Percentiles rank a stretch among this genome's conserved stretches.
Evolutionary conservation across 2,797 vertebrate species (phyloP).

Genomic region (Dryobates pubescens): DNA sequence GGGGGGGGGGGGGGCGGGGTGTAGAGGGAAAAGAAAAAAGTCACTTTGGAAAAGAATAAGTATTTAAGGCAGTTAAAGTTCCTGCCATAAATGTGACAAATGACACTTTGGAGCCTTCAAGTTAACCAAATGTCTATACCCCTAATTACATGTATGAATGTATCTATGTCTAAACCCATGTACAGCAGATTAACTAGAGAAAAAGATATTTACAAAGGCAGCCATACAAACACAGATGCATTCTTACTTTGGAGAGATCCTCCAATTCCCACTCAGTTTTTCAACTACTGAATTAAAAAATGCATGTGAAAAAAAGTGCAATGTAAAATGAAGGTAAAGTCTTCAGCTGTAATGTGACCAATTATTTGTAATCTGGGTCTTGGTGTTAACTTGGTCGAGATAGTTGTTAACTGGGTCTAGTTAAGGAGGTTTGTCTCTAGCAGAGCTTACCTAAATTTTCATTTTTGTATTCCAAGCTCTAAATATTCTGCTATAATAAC

Average conservation of each 20-base stretch:
- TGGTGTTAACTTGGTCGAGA: not conserved
- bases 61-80: slow-evolving; percentile 53
- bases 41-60: slow-evolving; percentile 72
- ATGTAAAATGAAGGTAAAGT: not conserved
- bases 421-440: not conserved
- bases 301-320: not conserved
- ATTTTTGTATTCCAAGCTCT: slow-evolving; percentile 51
- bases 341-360: not conserved
- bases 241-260: not conserved
- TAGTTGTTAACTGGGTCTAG: too few relatives aligned
- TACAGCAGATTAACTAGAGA: not conserved
- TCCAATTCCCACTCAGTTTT: not conserved
- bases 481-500: slow-evolving; percentile 50
- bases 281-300: slow-evolving; percentile 4
- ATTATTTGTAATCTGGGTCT: slow-evolving; percentile 14
- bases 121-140: slow-evolving; percentile 55
- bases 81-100: slow-evolving; percentile 42
- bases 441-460: slow-evolving; percentile 15
- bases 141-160: not conserved
- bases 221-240: not conserved
- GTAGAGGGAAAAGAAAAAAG: slow-evolving; percentile 56
- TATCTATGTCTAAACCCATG: not conserved
- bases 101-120: slow-evolving; percentile 44
- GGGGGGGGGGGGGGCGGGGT: too few relatives aligned
- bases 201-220: slow-evolving; percentile 16